Percentiles rank a stretch among this genome's conserved stretches.
Conservation (phyloP, 2,113 vertebrate genomes). For the Centropus unirufus region DNA sequence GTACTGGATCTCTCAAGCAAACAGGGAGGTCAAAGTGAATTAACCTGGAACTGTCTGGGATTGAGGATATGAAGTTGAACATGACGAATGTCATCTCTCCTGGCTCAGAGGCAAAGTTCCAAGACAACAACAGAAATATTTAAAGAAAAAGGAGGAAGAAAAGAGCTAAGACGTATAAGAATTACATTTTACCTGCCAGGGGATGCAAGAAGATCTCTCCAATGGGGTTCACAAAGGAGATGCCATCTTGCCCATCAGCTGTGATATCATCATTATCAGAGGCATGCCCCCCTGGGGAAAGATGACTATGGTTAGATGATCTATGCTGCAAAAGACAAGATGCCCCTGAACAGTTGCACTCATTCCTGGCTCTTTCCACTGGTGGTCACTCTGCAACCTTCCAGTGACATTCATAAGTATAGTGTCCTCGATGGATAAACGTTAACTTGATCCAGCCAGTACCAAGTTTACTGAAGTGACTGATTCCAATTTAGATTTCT, state of each 20-base stretch:
- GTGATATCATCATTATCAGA: constrained; percentile 83
- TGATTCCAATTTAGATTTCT: neutral
- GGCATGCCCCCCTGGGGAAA: constrained; percentile 82
- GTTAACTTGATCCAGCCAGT: neutral
- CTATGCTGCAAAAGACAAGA: neutral
- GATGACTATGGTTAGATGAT: neutral
- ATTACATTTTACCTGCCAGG: constrained; percentile 81
- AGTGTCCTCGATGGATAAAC: neutral
- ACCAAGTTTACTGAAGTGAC: neutral
- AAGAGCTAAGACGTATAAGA: neutral
- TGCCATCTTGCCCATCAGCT: constrained; percentile 85
- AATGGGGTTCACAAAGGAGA: constrained; percentile 87
- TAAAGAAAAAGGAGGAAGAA: neutral
- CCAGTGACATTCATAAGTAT: neutral
- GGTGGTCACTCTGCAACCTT: neutral
- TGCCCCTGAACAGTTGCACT: neutral
- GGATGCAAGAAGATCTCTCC: constrained; percentile 91
- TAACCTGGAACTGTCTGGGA: neutral
- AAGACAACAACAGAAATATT: neutral
- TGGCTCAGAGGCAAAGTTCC: neutral
- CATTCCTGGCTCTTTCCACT: neutral
- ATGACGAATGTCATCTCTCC: neutral
- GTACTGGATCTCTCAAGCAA: neutral
- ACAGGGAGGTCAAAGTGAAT: neutral
- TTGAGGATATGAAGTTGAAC: neutral